Base-by-base conservation (phyloP, 2,797 vertebrate genomes). In the Scarus forsteni region DNA sequence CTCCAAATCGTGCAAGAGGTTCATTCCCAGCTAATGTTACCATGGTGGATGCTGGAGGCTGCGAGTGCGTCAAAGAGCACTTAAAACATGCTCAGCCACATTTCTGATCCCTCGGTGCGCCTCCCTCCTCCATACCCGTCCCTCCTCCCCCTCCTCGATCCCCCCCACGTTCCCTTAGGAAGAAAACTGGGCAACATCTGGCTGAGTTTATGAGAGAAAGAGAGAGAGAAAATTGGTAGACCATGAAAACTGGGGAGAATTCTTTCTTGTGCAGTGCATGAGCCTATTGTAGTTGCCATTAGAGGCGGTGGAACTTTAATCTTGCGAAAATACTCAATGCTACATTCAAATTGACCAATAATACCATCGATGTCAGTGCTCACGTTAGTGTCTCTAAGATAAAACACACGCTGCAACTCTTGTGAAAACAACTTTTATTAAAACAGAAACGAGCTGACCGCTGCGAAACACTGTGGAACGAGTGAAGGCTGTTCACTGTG, bases 371-470 rank as follows among this genome's bases (percentile, higher is more conserved):
- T 73, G 77, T 81, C 55, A n/a, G 13, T 51, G 70, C 74, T 80
- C 63, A 73, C 38, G 50, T 82, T 80, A 75, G 27, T 75, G 73
- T 75, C 68, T 63, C 59, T 59, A 43, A 51, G 80, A 86, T 68
- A 58, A 84, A 85, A 84, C 68, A 83, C 76, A 74, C 56, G 54
- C 71, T 81, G 40, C 42, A 44, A 43, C 60, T 84, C 62, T 79
- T 77, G 82, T 84, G 80, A 96, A 97, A 96, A 96, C 77, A 86
- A 92, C 88, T 91, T 98, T 97, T 96, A 97, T 97, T 98, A 92
- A 94, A 95, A 96, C 94, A 96, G 93, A 96, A 95, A 96, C 93
- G 94, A 94, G 93, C 93, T 87, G 88, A 94, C 92, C 93, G 94
- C 94, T 93, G 95, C 93, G 94, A 95, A 95, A 94, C 93, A 96